These are phyloP conservation scores for Cantharis rustica DNA, from an alignment of 2,888 invertebrate genomes.

Conservation along the genomic window DNA sequence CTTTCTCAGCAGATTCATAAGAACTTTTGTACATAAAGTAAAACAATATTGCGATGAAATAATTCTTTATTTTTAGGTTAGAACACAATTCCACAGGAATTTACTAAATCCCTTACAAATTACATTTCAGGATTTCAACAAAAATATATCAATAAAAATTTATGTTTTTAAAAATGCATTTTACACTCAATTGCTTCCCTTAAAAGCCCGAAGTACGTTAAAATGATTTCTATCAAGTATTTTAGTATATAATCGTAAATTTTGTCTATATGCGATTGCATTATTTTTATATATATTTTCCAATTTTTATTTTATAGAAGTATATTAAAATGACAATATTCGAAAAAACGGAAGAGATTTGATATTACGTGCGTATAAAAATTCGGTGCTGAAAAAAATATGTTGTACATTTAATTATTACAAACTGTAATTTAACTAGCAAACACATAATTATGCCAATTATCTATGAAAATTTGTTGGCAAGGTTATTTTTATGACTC, in stretches of 20 bases:
- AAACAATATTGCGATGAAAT: not conserved
- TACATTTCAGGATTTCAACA: not conserved
- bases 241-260: not conserved
- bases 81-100: not conserved
- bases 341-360: not conserved
- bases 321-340: not conserved
- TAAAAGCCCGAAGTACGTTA: not conserved
- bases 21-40: not conserved
- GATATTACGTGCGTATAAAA: not conserved
- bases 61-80: not conserved
- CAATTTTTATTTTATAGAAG: not conserved
- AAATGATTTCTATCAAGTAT: not conserved
- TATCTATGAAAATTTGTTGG: not conserved
- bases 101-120: not conserved
- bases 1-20: not conserved
- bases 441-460: not conserved
- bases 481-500: not conserved
- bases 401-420: not conserved
- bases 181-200: not conserved
- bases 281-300: not conserved
- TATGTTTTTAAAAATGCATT: not conserved
- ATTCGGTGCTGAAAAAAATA: not conserved
- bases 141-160: not conserved
- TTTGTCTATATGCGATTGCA: not conserved
- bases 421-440: not conserved